phyloP scores from a whole-genome alignment of 2,888 invertebrate genomes.

The Germaria angustata region DNA sequence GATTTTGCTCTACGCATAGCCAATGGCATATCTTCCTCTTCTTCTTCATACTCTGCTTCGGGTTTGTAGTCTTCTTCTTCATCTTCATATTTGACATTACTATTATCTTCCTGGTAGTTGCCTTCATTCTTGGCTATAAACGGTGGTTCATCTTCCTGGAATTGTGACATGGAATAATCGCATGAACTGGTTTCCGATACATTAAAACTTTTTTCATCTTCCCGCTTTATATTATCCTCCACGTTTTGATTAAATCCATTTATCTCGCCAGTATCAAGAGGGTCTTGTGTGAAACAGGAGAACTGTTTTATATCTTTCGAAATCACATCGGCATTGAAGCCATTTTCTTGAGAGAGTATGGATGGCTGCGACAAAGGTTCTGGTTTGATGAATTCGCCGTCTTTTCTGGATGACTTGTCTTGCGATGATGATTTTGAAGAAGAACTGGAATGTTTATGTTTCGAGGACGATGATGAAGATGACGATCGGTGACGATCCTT shows the following conservation, averaged over 20 bases:
- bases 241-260: slow-evolving; percentile 69
- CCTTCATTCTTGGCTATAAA: slow-evolving; percentile 76
- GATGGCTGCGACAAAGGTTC: slow-evolving; percentile 74
- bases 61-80: slow-evolving; percentile 49
- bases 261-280: slow-evolving; percentile 44
- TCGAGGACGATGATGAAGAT: slow-evolving; percentile 77
- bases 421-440: slow-evolving; percentile 73
- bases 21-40: slow-evolving; percentile 65
- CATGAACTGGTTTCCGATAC: slow-evolving; percentile 85
- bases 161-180: slow-evolving; percentile 86
- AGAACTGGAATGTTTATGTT: slow-evolving; percentile 80
- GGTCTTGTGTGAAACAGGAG: slow-evolving; percentile 37
- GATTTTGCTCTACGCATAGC: slow-evolving; percentile 57
- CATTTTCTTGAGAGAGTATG: slow-evolving; percentile 69
- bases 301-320: slow-evolving; percentile 61
- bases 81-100: slow-evolving; percentile 62
- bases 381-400: slow-evolving; percentile 76
- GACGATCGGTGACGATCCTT: slow-evolving; percentile 76
- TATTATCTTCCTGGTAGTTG: slow-evolving; percentile 78
- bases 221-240: slow-evolving; percentile 75
- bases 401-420: slow-evolving; percentile 75
- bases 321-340: slow-evolving; percentile 65
- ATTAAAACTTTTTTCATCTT: slow-evolving; percentile 75
- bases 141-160: slow-evolving; percentile 81
- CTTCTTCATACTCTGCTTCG: slow-evolving; percentile 39